Conservation (phyloP, 2,113 vertebrate species). For the Brachyhypopomus gauderio region DNA sequence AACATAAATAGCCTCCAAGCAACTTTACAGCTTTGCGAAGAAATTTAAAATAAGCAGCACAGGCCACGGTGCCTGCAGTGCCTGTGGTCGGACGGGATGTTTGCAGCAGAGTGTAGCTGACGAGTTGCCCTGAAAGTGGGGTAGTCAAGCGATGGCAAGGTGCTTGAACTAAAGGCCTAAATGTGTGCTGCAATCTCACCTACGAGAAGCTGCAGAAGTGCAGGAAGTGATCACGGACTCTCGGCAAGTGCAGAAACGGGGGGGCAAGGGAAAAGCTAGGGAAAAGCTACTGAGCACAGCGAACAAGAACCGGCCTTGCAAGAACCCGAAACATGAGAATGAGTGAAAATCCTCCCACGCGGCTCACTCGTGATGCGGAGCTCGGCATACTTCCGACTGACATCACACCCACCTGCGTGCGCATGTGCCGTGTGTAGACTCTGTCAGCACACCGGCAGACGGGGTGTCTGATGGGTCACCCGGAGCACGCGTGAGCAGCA, state of each 20-base stretch:
- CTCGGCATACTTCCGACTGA: neutral
- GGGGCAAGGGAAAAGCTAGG: no score
- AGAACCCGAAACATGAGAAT: no score
- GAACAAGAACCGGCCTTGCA: no score
- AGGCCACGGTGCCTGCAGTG: neutral
- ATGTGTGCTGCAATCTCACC: no score
- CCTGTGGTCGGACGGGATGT: neutral
- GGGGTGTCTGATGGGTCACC: conserved; percentile 23
- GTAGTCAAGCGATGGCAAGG: neutral
- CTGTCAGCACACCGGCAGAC: conserved; percentile 11
- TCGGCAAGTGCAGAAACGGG: no score
- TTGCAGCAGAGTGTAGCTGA: neutral
- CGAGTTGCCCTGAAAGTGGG: neutral
- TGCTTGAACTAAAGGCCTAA: conserved; percentile 9
- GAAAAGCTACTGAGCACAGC: no score
- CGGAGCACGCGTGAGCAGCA: neutral
- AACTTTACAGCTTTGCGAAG: conserved; percentile 14
- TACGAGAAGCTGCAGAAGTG: no score
- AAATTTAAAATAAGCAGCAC: neutral
- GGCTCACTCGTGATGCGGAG: neutral
- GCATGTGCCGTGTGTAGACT: neutral
- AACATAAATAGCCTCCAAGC: conserved; percentile 30
- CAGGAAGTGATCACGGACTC: no score
- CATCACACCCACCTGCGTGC: neutral
- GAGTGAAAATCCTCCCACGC: no score